Percentiles rank a stretch among this genome's conserved stretches.
phyloP scores from a whole-genome alignment of 2,888 invertebrate genomes.

The Folsomia manolachei region DNA sequence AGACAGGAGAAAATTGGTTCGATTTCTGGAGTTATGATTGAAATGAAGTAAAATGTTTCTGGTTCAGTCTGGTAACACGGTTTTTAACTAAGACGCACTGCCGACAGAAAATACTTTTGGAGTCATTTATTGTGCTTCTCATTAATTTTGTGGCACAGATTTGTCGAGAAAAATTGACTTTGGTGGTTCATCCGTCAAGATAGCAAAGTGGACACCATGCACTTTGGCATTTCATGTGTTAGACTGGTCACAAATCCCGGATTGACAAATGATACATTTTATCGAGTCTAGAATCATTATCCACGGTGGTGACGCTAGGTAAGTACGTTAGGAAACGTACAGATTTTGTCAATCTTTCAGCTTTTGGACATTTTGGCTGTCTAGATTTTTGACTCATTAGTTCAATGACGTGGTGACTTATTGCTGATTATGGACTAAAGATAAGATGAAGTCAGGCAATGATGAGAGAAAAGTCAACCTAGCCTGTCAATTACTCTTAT shows the following conservation, averaged over 20 bases:
- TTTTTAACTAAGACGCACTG: too few relatives aligned
- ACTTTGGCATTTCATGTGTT: neutral
- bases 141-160: neutral
- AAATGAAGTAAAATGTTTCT: too few relatives aligned
- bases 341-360: too few relatives aligned
- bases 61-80: too few relatives aligned
- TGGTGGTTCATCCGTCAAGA: neutral
- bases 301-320: too few relatives aligned
- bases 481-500: neutral
- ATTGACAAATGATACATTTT: neutral
- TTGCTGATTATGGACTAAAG: neutral
- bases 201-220: neutral
- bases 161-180: neutral
- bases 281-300: neutral
- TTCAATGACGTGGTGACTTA: neutral
- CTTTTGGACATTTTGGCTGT: too few relatives aligned
- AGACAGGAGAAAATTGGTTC: too few relatives aligned
- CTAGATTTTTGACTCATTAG: neutral
- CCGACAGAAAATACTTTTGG: too few relatives aligned
- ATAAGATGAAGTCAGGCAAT: neutral
- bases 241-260: neutral
- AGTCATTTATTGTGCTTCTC: too few relatives aligned
- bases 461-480: too few relatives aligned
- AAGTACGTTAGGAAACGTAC: too few relatives aligned
- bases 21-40: too few relatives aligned